Evolutionary conservation across 2,888 invertebrate species (phyloP).

Genomic region (Liopterus haemorrhoidalis): DNA sequence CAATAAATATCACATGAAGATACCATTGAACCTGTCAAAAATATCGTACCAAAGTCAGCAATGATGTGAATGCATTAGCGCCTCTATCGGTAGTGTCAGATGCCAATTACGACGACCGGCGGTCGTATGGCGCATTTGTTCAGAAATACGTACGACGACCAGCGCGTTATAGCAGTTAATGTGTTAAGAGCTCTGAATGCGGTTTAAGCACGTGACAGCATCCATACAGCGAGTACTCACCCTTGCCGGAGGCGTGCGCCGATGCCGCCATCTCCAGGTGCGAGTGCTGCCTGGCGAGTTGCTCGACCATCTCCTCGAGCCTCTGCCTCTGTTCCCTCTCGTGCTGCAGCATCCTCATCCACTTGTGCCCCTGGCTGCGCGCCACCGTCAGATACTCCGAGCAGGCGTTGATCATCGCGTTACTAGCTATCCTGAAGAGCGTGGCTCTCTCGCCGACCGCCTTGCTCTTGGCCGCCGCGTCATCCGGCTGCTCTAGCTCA

Average conservation of each 20-base stretch:
- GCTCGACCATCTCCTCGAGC: constrained; percentile 94
- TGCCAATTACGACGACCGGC: too few relatives aligned
- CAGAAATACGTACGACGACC: too few relatives aligned
- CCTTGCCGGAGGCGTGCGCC: constrained; percentile 51
- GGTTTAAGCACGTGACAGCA: too few relatives aligned
- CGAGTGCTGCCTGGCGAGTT: constrained; percentile 94
- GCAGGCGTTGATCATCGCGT: constrained; percentile 94
- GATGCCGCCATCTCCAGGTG: constrained; percentile 87
- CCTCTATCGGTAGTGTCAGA: too few relatives aligned
- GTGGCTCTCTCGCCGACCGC: constrained; percentile 90
- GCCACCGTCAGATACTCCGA: constrained; percentile 87
- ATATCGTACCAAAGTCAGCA: too few relatives aligned
- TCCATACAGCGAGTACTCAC: too few relatives aligned
- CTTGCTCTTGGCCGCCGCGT: constrained; percentile 70
- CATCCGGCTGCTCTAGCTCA: constrained; percentile 66
- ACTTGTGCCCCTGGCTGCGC: constrained; percentile 82
- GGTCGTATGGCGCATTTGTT: too few relatives aligned
- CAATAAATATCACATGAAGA: too few relatives aligned
- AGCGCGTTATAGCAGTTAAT: too few relatives aligned
- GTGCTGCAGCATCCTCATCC: constrained; percentile 88
- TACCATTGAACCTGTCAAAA: too few relatives aligned
- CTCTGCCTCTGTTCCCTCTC: constrained; percentile 91
- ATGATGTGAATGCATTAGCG: too few relatives aligned
- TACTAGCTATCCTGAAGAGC: constrained; percentile 91
- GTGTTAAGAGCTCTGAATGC: too few relatives aligned